Evolutionary conservation across 2,113 vertebrate species (phyloP).

Genomic region (Ochotona princeps): DNA sequence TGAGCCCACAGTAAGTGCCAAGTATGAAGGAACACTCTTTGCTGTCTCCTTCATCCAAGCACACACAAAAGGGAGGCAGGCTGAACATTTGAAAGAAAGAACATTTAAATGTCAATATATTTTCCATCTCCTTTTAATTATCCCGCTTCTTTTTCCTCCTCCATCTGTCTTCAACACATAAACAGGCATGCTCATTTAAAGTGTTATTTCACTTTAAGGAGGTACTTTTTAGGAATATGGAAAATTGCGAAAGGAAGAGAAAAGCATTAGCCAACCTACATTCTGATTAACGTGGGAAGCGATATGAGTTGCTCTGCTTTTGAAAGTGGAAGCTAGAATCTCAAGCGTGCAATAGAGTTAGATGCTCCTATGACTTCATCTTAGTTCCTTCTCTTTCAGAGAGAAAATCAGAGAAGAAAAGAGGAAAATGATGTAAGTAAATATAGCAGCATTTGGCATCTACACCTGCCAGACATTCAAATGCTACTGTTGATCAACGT

Average conservation of each 20-base stretch:
- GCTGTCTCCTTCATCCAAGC: neutral
- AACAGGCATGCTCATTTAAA: constrained; percentile 68
- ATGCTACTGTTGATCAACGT: neutral
- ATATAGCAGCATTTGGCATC: neutral
- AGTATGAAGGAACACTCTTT: neutral
- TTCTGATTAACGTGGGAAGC: constrained; percentile 41
- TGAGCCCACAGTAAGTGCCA: neutral
- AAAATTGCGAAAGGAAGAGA: constrained; percentile 55
- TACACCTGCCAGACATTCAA: constrained; percentile 34
- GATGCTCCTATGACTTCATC: neutral
- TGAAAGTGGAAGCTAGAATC: constrained; percentile 45
- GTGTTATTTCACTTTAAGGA: constrained; percentile 63
- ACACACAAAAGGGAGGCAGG: neutral
- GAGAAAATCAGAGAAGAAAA: constrained; percentile 19
- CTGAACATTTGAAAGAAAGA: constrained; percentile 58
- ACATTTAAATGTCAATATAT: constrained; percentile 74
- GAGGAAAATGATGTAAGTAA: constrained; percentile 32
- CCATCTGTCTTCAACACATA: constrained; percentile 71
- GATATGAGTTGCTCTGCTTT: constrained; percentile 27
- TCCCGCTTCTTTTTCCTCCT: constrained; percentile 29
- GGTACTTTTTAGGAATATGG: constrained; percentile 56
- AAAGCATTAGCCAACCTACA: constrained; percentile 23
- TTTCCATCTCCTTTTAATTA: constrained; percentile 64
- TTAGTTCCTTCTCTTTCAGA: constrained; percentile 2
- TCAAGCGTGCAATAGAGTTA: constrained; percentile 31